These are phyloP conservation scores for Psettodes erumei DNA, from an alignment of 2,113 vertebrate genomes.

Conservation along the genomic window DNA sequence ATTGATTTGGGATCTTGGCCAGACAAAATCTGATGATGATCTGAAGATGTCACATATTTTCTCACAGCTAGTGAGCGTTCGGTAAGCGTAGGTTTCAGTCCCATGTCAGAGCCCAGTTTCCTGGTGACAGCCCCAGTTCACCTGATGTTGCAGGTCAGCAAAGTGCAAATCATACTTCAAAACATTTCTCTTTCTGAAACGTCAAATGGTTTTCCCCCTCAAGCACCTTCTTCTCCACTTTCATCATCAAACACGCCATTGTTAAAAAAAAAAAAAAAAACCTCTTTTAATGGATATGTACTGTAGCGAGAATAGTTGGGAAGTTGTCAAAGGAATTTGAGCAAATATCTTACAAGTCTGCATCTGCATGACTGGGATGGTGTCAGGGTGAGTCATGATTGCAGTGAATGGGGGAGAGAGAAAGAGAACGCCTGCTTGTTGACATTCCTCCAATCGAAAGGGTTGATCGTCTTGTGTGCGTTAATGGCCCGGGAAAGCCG, in stretches of 20 bases:
- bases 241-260: slow-evolving; percentile 37
- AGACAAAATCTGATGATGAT: neutral
- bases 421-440: slow-evolving; percentile 65
- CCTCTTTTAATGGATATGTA: slow-evolving; percentile 8
- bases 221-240: slow-evolving; percentile 29
- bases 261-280: neutral
- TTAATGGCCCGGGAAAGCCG: slow-evolving; percentile 53
- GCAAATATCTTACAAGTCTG: slow-evolving; percentile 76
- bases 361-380: slow-evolving; percentile 74
- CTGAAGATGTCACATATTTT: neutral
- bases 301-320: slow-evolving; percentile 18
- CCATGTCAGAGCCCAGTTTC: neutral
- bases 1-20: neutral
- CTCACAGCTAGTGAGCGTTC: neutral
- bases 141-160: slow-evolving; percentile 17
- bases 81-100: neutral
- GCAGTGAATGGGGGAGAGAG: slow-evolving; percentile 57
- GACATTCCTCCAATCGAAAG: slow-evolving; percentile 73
- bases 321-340: slow-evolving; percentile 62
- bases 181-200: slow-evolving; percentile 31
- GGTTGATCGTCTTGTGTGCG: slow-evolving; percentile 44
- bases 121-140: neutral
- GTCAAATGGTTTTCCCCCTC: slow-evolving; percentile 16
- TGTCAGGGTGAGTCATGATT: slow-evolving; percentile 66
- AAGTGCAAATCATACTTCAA: slow-evolving; percentile 12